phyloP scores from a whole-genome alignment of 53 echinoderm and acorn worm species.

The Stichopus horrens region DNA sequence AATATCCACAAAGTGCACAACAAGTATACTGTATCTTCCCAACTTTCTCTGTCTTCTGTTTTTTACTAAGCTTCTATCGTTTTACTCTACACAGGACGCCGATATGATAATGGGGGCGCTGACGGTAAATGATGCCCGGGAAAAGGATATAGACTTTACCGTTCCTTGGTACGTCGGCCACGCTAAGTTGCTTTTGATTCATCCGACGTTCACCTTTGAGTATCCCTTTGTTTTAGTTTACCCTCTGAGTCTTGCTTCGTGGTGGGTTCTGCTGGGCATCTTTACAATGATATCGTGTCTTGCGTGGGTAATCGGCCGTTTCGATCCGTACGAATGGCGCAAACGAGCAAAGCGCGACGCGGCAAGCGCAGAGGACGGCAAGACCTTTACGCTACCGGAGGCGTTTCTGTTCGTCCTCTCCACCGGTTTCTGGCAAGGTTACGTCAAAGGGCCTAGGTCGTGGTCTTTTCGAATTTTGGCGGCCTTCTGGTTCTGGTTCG shows the following conservation, averaged over 20 bases:
- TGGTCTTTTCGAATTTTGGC: slow-evolving; percentile 59
- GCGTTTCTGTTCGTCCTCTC: slow-evolving; percentile 55
- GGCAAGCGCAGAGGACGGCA: slow-evolving; percentile 61
- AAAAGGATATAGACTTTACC: slow-evolving; percentile 74
- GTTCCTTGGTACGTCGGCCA: slow-evolving; percentile 55
- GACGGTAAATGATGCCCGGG: slow-evolving; percentile 56
- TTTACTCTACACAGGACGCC: slow-evolving; percentile 65
- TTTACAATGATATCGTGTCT: slow-evolving; percentile 55
- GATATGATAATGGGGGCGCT: slow-evolving; percentile 77
- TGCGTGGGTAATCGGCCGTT: slow-evolving; percentile 60
- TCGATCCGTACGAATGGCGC: slow-evolving; percentile 75
- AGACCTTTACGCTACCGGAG: slow-evolving; percentile 61
- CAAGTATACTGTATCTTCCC: background rate
- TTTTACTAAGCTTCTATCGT: no score
- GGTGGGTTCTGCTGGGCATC: slow-evolving; percentile 64
- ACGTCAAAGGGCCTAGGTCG: slow-evolving; percentile 64
- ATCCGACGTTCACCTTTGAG: slow-evolving; percentile 78
- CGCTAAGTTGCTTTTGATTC: slow-evolving; percentile 71
- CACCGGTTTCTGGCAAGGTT: slow-evolving; percentile 69
- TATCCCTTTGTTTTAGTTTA: slow-evolving; percentile 75
- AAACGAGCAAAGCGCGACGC: slow-evolving; percentile 38
- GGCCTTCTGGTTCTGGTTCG: slow-evolving; percentile 83
- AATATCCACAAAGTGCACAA: no score
- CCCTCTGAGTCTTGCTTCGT: slow-evolving; percentile 60
- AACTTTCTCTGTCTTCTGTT: no score